These are phyloP conservation scores for Pelodiscus sinensis DNA, from an alignment of 2,113 vertebrate species.

Conservation along the genomic window DNA sequence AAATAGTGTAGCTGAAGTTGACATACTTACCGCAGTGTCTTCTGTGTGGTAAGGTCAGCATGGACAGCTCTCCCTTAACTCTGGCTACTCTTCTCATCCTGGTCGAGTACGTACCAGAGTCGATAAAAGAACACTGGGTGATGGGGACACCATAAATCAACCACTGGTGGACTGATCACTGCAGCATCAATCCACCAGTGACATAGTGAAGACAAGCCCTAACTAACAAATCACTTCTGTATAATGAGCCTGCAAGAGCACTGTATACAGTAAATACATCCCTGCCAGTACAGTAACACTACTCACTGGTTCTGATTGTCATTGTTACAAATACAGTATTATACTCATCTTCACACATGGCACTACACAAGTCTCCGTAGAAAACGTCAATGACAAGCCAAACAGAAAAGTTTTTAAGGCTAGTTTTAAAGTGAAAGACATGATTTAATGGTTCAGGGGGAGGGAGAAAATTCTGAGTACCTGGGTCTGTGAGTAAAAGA, in stretches of 20 bases:
- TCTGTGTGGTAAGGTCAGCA: no score
- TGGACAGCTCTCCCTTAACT: no score
- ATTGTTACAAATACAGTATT: constrained; percentile 42
- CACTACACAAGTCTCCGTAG: neutral
- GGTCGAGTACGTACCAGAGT: no score
- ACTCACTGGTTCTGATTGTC: constrained; percentile 51
- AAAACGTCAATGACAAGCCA: constrained; percentile 29
- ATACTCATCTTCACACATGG: neutral
- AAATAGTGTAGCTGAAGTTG: no score
- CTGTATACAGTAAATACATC: constrained; percentile 47
- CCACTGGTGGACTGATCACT: no score
- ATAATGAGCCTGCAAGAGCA: constrained; percentile 40
- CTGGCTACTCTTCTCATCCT: no score
- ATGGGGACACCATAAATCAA: no score
- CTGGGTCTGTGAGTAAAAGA: constrained; percentile 9
- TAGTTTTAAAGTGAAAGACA: neutral
- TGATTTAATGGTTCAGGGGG: constrained; percentile 21
- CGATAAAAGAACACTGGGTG: no score
- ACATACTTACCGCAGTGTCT: no score
- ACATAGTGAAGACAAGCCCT: no score
- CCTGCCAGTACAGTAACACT: constrained; percentile 41
- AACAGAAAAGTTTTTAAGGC: fast-evolving
- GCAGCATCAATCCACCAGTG: no score
- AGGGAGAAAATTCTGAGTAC: neutral
- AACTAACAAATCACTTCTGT: constrained; percentile 32